These are phyloP conservation scores for Pecten maximus DNA, from an alignment of 2,888 invertebrate species.

Conservation along the genomic window DNA sequence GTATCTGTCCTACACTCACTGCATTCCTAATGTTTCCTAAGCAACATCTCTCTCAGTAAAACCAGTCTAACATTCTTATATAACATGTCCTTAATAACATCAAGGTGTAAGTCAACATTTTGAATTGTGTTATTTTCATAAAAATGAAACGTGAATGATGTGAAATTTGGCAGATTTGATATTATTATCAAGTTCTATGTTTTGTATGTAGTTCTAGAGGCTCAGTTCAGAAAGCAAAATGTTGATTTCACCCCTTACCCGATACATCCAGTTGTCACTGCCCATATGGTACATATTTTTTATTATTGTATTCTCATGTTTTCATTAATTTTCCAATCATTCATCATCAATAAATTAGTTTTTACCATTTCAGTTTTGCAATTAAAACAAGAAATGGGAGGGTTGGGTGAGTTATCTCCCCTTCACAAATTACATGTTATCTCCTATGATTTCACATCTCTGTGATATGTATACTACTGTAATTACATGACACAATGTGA, in stretches of 20 bases:
- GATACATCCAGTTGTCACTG: neutral
- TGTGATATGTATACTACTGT: conserved; percentile 9
- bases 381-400: conserved; percentile 20
- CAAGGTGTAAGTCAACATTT: neutral
- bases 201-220: neutral
- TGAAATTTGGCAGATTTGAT: neutral
- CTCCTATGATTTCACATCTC: conserved; percentile 16
- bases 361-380: neutral
- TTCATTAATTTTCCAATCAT: neutral
- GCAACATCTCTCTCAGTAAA: neutral
- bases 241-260: neutral
- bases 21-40: neutral
- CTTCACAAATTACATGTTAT: neutral
- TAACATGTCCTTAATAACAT: neutral
- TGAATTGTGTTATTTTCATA: neutral
- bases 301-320: neutral
- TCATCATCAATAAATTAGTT: neutral
- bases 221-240: neutral
- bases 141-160: neutral
- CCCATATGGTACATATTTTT: neutral
- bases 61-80: neutral
- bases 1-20: neutral
- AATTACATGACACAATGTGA: conserved; percentile 15
- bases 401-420: conserved; percentile 16
- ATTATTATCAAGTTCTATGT: neutral